Evolutionary conservation across 2,888 invertebrate species (phyloP), one percentile per base, ranked within the genome.

Genomic region (Pyralis farinalis): DNA sequence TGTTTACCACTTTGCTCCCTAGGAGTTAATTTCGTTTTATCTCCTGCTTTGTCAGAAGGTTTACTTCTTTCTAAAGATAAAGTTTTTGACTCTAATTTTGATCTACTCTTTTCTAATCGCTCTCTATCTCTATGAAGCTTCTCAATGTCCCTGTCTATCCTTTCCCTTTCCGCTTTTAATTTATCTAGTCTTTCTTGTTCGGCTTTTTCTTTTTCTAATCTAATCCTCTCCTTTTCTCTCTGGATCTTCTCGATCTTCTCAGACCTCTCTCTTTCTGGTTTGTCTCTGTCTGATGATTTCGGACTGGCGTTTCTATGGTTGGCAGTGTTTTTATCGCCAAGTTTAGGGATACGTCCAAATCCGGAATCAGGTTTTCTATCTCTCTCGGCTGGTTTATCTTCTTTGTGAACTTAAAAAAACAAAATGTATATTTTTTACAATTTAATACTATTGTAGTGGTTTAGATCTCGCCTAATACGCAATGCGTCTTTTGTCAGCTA

Each of bases 271-370:
- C 34, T 41, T 40, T 42, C 44, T n/a, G 56, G 55, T 47, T 46
- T 66, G 11, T 71, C 63, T 53, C 47, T 62, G 4, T 72, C 66
- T 11, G 34, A 42, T 36, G 53, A 43, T 45, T 63, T 75, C 6
- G 73, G 63, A 40, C 60, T 67, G 29, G 76, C 69, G 51, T 58
- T 70, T 51, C 65, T 78, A 9, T 51, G 35, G 44, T 45, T 62
- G 28, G 52, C 66, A 21, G 63, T 34, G 37, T 51, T 52, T 64
- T 71, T 87, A 21, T 80, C 83, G 36, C 76, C 69, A 1, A 91
- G 46, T 73, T 92, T 92, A 28, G 92, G 91, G 56, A 91, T 92
- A 43, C 90, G 70, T 1, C 75, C 80, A 47, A 85, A 76, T 6
- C 56, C 43, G 10, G 64, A 46, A 49, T 82, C 84, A 8, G 71